These are phyloP conservation scores for Schizopygopsis pylzovi DNA, from an alignment of 2,797 vertebrate genomes.

Conservation along the genomic window DNA sequence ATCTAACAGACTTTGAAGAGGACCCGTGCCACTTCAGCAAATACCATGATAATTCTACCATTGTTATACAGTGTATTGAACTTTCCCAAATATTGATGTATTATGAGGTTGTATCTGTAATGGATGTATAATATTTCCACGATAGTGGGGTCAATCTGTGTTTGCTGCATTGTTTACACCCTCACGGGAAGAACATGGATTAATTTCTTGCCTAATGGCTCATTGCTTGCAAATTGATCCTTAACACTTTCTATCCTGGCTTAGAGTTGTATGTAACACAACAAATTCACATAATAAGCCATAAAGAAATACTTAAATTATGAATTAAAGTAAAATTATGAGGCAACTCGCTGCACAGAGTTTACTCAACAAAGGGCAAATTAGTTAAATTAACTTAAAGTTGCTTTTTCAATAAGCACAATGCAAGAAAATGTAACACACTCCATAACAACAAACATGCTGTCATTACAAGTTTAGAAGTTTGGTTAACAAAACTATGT, in stretches of 20 bases:
- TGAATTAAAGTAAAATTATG: no score
- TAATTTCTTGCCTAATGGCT: constrained; percentile 43
- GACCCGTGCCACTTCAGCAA: constrained; percentile 20
- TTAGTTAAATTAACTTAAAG: background rate
- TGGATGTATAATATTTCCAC: constrained; percentile 49
- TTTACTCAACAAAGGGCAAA: background rate
- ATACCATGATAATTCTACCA: background rate
- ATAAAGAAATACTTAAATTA: background rate
- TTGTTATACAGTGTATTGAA: constrained; percentile 1
- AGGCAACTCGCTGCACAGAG: background rate
- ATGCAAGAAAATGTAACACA: background rate
- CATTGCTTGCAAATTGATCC: constrained; percentile 48
- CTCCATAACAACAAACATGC: background rate
- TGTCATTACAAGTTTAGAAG: background rate
- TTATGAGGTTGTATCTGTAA: constrained; percentile 9
- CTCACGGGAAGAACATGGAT: constrained; percentile 44
- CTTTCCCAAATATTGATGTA: constrained; percentile 12
- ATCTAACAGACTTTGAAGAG: constrained; percentile 43
- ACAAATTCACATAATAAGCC: background rate
- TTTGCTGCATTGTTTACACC: constrained; percentile 50
- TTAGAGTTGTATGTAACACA: background rate
- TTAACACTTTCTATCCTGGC: background rate
- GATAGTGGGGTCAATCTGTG: constrained; percentile 29
- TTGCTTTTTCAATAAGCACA: background rate
- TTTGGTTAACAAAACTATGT: background rate